A percentile compares a stretch with the other conserved stretches of the same genome.
These are phyloP conservation scores for Clarias batrachus DNA, from an alignment of 2,113 vertebrate genomes.

Conservation along the genomic window DNA sequence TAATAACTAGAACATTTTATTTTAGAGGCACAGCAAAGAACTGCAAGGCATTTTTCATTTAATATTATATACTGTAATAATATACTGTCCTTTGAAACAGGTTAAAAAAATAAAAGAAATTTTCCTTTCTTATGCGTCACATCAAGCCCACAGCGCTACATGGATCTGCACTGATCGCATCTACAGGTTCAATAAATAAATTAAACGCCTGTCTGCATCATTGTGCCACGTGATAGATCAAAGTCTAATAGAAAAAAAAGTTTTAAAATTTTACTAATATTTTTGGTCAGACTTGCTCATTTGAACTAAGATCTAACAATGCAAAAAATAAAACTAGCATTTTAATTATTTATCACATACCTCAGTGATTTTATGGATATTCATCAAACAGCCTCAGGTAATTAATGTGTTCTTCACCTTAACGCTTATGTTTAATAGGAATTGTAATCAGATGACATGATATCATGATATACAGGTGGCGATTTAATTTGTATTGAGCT, in stretches of 20 bases:
- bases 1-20: not conserved
- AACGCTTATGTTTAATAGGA: no score
- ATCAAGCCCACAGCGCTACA: not conserved
- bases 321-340: not conserved
- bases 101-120: not conserved
- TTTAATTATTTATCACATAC: not conserved
- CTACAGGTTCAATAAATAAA: not conserved
- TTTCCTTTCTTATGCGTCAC: not conserved
- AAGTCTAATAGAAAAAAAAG: no score
- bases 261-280: not conserved
- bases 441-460: no score
- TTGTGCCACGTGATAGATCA: not conserved
- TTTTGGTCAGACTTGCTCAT: not conserved
- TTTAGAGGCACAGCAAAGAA: not conserved
- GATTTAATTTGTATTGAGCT: no score
- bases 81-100: no score
- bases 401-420: no score
- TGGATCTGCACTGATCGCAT: not conserved
- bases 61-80: not conserved
- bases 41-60: not conserved
- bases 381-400: no score
- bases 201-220: not conserved
- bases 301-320: not conserved
- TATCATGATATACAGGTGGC: no score
- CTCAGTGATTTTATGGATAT: no score